Evolutionary conservation across 2,797 vertebrate genomes (phyloP), one percentile per base, ranked within the genome.

Genomic region (Amphiprion clarkii): DNA sequence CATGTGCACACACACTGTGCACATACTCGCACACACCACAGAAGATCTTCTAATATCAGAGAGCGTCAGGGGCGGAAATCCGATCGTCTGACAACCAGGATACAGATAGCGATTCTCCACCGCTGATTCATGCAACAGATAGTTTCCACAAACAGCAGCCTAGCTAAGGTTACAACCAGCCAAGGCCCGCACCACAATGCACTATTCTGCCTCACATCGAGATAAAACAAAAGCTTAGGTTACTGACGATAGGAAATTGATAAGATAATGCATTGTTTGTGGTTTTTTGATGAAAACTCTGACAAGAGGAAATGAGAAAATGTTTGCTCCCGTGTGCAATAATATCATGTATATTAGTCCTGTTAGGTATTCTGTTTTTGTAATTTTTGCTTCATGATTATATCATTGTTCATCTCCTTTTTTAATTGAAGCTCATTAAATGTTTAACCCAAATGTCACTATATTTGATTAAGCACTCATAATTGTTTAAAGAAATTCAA

Each of bases 21-120:
- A 76, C 73, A 57, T 61, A 57, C 56, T 59, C 64, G 65, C 83
- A 79, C 83, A 76, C 69, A 59, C 59, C 59, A 40, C 14, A n/a
- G 71, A 78, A 64, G 88, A 93, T 90, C 90, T 91, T 91, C 87
- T 92, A 93, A 94, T 94, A 95, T 92, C 89, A 92, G 87, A 85
- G 76, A 83, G 85, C 67, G 80, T 90, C 85, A 79, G 85, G 67
- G 86, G 72, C 79, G 83, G 93, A 94, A 89, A 94, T 94, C 90
- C 86, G 88, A 93, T 92, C 89, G 68, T 84, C 86, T 88, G 90
- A 92, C 93, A 92, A 90, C 83, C 91, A 88, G 89, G 91, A 93
- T 90, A 89, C 87, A 92, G 93, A 94, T 91, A 93, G 88, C 81
- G 90, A 90, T 88, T 93, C 90, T 82, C 85, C 86, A 57, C 77